Evolutionary conservation across 2,888 invertebrate species (phyloP).

Genomic region (Serripes groenlandicus): DNA sequence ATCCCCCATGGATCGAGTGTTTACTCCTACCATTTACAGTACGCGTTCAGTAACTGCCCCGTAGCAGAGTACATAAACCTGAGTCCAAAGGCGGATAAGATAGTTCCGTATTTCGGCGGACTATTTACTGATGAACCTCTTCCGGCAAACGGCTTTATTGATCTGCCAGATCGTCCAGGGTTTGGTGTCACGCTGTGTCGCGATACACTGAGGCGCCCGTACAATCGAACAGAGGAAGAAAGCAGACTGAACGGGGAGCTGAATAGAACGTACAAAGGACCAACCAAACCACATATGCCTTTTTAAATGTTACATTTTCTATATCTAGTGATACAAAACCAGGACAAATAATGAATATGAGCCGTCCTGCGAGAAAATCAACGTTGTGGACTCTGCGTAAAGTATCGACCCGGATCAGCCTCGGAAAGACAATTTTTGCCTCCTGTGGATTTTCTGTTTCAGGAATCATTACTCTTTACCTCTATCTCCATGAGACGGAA

Average conservation of each 20-base stretch:
- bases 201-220: constrained; percentile 78
- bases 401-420: too few relatives aligned
- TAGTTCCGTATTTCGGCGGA: constrained; percentile 84
- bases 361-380: too few relatives aligned
- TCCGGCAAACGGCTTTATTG: constrained; percentile 82
- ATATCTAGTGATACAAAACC: too few relatives aligned
- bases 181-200: constrained; percentile 83
- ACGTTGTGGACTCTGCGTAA: too few relatives aligned
- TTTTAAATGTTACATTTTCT: constrained; percentile 68
- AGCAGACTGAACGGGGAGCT: constrained; percentile 74
- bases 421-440: too few relatives aligned
- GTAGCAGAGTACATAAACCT: constrained; percentile 84
- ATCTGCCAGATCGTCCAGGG: constrained; percentile 82
- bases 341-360: too few relatives aligned
- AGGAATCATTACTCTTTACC: too few relatives aligned
- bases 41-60: constrained; percentile 84
- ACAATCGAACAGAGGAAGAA: constrained; percentile 73
- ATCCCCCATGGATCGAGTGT: constrained; percentile 85
- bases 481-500: too few relatives aligned
- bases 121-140: constrained; percentile 84
- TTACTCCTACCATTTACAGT: constrained; percentile 85
- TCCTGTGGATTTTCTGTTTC: too few relatives aligned
- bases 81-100: constrained; percentile 79
- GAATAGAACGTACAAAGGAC: constrained; percentile 72
- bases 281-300: constrained; percentile 76